Evolutionary conservation across 2,797 vertebrate species (phyloP).

Genomic region (Pelobates cultripes): DNA sequence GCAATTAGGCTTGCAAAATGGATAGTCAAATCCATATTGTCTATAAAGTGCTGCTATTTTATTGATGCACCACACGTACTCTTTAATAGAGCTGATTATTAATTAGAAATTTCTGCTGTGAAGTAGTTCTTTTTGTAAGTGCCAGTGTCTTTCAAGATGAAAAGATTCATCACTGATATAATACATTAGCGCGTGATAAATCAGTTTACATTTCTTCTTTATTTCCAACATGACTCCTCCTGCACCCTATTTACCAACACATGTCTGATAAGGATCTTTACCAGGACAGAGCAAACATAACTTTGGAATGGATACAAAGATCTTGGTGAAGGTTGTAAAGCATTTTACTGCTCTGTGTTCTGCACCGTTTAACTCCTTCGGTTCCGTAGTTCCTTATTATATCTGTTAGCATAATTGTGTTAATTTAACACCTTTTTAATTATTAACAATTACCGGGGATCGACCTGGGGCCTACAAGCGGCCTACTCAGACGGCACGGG

Average conservation of each 20-base stretch:
- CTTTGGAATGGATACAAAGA: slow-evolving; percentile 28
- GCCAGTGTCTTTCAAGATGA: too few relatives aligned
- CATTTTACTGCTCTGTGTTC: background rate
- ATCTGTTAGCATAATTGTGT: background rate
- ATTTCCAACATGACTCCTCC: background rate
- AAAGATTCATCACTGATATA: too few relatives aligned
- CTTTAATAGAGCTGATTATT: too few relatives aligned
- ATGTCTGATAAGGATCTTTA: background rate
- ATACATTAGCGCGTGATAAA: background rate
- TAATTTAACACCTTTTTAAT: slow-evolving; percentile 22
- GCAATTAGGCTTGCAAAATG: too few relatives aligned
- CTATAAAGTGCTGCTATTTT: too few relatives aligned
- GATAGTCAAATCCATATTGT: too few relatives aligned
- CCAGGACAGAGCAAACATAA: slow-evolving; percentile 9
- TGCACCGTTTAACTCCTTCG: background rate
- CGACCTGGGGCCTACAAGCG: too few relatives aligned
- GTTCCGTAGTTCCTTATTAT: background rate
- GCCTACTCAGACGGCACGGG: too few relatives aligned
- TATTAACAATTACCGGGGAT: too few relatives aligned
- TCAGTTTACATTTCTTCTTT: background rate
- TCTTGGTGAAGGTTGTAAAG: background rate
- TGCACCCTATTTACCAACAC: slow-evolving; percentile 12
- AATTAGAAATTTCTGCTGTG: too few relatives aligned
- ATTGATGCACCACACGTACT: too few relatives aligned
- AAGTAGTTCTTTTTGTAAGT: too few relatives aligned